These are phyloP conservation scores for Actinemys pallida DNA, from an alignment of 2,113 vertebrate species.

Conservation along the genomic window DNA sequence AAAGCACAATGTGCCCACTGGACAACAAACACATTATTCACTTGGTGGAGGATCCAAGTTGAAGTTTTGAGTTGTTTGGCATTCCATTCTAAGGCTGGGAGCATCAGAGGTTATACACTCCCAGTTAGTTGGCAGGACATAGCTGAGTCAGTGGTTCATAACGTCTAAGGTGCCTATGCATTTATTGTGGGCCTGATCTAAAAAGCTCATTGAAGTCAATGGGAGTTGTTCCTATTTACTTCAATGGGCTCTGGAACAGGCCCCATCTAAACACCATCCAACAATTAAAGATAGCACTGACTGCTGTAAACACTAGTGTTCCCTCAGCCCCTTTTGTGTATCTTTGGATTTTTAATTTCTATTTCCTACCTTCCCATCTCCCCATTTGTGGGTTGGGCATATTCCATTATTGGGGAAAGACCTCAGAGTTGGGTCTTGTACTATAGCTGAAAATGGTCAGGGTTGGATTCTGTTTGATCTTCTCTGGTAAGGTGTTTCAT, in stretches of 20 bases:
- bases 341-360: not conserved
- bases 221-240: not conserved
- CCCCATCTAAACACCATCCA: not conserved
- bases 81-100: not conserved
- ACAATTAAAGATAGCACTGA: not conserved
- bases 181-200: not conserved
- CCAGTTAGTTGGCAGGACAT: not conserved
- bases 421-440: not conserved
- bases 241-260: no score
- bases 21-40: not conserved
- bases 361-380: not conserved
- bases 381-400: not conserved
- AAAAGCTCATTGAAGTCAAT: not conserved
- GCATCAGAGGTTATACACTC: not conserved
- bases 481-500: not conserved
- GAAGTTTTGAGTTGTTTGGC: not conserved
- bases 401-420: not conserved
- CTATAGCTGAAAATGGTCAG: not conserved
- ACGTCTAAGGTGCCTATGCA: not conserved
- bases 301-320: fast-evolving
- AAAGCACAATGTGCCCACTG: not conserved
- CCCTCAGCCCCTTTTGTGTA: not conserved
- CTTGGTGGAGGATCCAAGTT: not conserved
- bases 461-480: not conserved
- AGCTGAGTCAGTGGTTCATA: not conserved